These are phyloP conservation scores for Anolis apletophallus DNA, from an alignment of 2,797 vertebrate genomes.

Conservation along the genomic window DNA sequence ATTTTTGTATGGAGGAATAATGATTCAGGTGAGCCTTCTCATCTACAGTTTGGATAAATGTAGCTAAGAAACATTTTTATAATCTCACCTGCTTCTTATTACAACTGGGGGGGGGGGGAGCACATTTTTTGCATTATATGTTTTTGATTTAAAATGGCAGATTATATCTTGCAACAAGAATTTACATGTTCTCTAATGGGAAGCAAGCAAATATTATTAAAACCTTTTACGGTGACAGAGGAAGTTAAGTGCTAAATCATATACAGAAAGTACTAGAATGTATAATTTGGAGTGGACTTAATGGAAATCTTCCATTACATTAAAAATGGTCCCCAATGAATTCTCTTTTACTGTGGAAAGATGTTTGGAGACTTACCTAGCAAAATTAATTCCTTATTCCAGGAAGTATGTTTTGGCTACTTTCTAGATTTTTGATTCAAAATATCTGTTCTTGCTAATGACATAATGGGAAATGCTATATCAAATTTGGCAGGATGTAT, in stretches of 20 bases:
- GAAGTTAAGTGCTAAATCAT: constrained; percentile 11
- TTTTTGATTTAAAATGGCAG: neutral
- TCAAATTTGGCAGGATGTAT: constrained; percentile 50
- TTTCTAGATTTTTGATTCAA: constrained; percentile 55
- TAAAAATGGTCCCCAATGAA: constrained; percentile 50
- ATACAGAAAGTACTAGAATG: neutral
- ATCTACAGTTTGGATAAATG: neutral
- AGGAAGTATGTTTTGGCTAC: constrained; percentile 45
- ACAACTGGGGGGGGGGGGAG: neutral
- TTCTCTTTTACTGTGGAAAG: constrained; percentile 29
- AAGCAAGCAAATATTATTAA: constrained; percentile 11
- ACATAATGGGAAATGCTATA: constrained; percentile 50
- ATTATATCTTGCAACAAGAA: neutral
- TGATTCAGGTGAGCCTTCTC: neutral
- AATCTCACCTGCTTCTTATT: constrained; percentile 3
- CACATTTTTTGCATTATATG: neutral
- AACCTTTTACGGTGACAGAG: neutral
- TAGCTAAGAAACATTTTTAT: neutral
- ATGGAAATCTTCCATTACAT: constrained; percentile 37
- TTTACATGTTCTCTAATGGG: constrained; percentile 3
- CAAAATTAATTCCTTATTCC: constrained; percentile 49
- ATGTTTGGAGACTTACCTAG: constrained; percentile 36
- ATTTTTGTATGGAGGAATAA: no score
- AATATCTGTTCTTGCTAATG: constrained; percentile 59
- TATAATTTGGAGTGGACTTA: neutral